A percentile compares a stretch with the other conserved stretches of the same genome.
phyloP scores from a whole-genome alignment of 2,797 vertebrate species.

The Macrochelys suwanniensis region DNA sequence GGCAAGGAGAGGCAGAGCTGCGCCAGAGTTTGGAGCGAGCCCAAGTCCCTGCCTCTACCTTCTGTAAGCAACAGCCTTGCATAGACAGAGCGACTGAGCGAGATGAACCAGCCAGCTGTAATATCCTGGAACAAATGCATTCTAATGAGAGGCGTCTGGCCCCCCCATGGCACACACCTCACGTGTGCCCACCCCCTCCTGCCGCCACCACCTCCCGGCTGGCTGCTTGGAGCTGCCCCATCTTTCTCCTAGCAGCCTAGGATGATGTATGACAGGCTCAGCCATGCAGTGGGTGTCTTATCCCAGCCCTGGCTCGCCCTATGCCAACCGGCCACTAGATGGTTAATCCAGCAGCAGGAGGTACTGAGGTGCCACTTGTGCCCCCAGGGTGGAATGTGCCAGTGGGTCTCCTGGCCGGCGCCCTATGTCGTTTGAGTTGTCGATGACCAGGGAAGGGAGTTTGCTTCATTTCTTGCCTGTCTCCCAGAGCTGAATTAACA shows the following conservation, averaged over 20 bases:
- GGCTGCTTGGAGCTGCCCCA: constrained; percentile 69
- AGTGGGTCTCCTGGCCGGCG: neutral
- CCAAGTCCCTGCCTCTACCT: constrained; percentile 94
- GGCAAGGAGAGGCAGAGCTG: constrained; percentile 80
- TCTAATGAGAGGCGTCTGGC: constrained; percentile 90
- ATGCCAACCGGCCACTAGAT: neutral
- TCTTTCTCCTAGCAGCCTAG: neutral
- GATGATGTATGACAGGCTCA: neutral
- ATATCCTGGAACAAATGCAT: constrained; percentile 91
- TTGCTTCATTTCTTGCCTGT: neutral
- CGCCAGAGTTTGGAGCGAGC: constrained; percentile 89
- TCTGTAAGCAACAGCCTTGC: constrained; percentile 90
- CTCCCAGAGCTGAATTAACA: neutral
- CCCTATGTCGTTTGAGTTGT: neutral
- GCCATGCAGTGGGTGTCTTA: fast-evolving
- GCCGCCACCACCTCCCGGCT: constrained; percentile 78
- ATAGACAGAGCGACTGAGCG: constrained; percentile 51
- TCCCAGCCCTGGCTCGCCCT: neutral
- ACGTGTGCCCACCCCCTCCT: constrained; percentile 13
- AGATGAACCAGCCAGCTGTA: constrained; percentile 88
- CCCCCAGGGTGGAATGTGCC: neutral
- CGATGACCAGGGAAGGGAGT: neutral
- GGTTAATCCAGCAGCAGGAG: neutral
- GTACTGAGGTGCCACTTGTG: neutral
- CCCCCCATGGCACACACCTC: constrained; percentile 36